Base-by-base conservation (phyloP, 2,113 vertebrate genomes). In the Eulacestoma nigropectus region DNA sequence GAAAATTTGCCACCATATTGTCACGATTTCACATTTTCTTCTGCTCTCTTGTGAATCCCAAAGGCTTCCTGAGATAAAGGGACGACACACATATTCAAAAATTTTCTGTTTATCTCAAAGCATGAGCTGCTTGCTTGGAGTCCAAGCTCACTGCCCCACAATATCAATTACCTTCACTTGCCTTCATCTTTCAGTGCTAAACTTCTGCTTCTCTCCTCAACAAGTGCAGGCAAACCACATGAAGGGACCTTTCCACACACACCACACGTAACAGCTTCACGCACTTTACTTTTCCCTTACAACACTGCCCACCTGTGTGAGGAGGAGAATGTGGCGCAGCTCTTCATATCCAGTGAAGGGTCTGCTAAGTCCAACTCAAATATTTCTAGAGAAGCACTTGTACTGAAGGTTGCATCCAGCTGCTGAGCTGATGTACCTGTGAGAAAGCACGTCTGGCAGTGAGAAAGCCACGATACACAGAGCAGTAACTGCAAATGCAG, bases 381-480 rank as follows among this genome's bases (percentile, higher is more conserved):
- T 95, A 99, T 98, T 97, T 99, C 99, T 84, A 99, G 89, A 25
- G 99, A 99, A 84, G 99, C 99, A 94, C 55, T 99, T 80, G 99
- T 99, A 95, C 99, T 99, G 97, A 99, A 99, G 50, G 99, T 99
- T 75, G 99, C 99, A 97, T 99, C 99, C 63, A 99, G 97, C 87
- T 99, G 99, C 95, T 99, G 99, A 88, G 99, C 99, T 87, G 99
- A 99, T 20, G 99, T 99, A 90, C 99, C 99, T 99, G 94, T 5
- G 44, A 29, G 94, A 72, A 97, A 95, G 63, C 10, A 44, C 0
- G 6, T 13, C 27, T 16, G 16, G 15, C 50, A 93, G 23, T 86
- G 19, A 69, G 35, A 93, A 72, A 25, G 74, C 17, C 21, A 63
- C 0, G 3, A 67, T 3, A 74, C 12, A 53, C 22, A 47, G 7